Evolutionary conservation across 2,888 invertebrate genomes (phyloP).

Genomic region (Limenitis camilla): DNA sequence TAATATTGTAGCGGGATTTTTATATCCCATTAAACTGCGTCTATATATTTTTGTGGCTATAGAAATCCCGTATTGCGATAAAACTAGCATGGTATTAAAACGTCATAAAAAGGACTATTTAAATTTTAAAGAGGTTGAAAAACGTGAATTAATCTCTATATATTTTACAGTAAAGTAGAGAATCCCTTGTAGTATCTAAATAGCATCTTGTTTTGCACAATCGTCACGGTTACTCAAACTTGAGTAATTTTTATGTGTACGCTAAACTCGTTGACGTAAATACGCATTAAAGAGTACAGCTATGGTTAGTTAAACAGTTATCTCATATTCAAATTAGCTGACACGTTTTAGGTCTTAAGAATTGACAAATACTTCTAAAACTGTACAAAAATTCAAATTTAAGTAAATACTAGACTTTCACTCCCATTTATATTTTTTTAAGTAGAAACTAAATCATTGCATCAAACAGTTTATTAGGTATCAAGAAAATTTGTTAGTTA

Average conservation of each 20-base stretch:
- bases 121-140: background rate
- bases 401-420: no score
- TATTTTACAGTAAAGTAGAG: background rate
- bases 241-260: conserved; percentile 14
- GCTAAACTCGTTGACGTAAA: conserved; percentile 3
- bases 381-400: no score
- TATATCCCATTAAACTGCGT: background rate
- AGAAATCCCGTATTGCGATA: background rate
- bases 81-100: conserved; percentile 3
- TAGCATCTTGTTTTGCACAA: conserved; percentile 13
- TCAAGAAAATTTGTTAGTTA: no score
- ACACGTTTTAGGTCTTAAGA: no score
- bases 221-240: conserved; percentile 14
- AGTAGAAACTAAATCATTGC: no score
- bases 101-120: conserved; percentile 19
- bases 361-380: no score
- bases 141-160: background rate
- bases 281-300: background rate
- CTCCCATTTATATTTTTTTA: no score
- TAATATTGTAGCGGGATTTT: background rate
- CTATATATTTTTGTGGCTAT: background rate
- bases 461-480: no score
- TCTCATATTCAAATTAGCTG: background rate
- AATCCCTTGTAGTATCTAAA: background rate
- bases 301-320: background rate